These are phyloP conservation scores for Cotesia chilonis DNA, from an alignment of 1,140 invertebrate genomes.

Conservation along the genomic window DNA sequence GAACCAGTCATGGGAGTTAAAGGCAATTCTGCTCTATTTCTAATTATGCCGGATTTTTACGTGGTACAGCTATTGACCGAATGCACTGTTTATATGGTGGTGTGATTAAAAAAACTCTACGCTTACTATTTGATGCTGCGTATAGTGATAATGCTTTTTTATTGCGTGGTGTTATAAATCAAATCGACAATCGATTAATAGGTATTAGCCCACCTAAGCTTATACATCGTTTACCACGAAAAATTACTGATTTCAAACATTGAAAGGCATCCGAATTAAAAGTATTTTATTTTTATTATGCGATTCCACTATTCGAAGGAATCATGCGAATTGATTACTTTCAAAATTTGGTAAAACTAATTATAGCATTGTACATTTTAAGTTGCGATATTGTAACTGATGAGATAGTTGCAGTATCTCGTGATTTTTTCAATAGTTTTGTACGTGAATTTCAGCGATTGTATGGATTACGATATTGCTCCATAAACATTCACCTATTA, in stretches of 20 bases:
- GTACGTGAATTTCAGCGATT: slow-evolving; percentile 18
- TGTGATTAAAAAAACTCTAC: slow-evolving; percentile 31
- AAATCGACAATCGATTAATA: slow-evolving; percentile 22
- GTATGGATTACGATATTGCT: neutral
- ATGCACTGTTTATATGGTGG: slow-evolving; percentile 42
- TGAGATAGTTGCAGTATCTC: neutral
- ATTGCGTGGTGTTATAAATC: slow-evolving; percentile 3
- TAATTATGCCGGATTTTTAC: slow-evolving; percentile 42
- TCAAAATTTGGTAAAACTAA: slow-evolving; percentile 27
- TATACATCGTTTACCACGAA: slow-evolving; percentile 24
- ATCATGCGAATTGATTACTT: slow-evolving; percentile 23
- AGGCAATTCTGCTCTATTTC: slow-evolving; percentile 27
- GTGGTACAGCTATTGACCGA: slow-evolving; percentile 37
- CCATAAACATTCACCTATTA: slow-evolving; percentile 10
- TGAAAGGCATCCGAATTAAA: slow-evolving; percentile 37
- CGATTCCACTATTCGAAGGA: slow-evolving; percentile 19
- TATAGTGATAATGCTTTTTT: slow-evolving; percentile 19
- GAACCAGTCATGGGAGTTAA: slow-evolving; percentile 35
- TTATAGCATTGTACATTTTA: slow-evolving; percentile 34
- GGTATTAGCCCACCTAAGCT: slow-evolving; percentile 33
- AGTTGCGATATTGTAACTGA: slow-evolving; percentile 17
- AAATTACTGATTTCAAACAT: slow-evolving; percentile 23
- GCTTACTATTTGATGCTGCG: slow-evolving; percentile 26
- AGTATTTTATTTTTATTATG: slow-evolving; percentile 35
- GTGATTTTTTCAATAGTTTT: slow-evolving; percentile 18